Percentiles rank a stretch among this genome's conserved stretches.
Conservation (phyloP, 2,113 vertebrate species). For the Thunnus maccoyii region DNA sequence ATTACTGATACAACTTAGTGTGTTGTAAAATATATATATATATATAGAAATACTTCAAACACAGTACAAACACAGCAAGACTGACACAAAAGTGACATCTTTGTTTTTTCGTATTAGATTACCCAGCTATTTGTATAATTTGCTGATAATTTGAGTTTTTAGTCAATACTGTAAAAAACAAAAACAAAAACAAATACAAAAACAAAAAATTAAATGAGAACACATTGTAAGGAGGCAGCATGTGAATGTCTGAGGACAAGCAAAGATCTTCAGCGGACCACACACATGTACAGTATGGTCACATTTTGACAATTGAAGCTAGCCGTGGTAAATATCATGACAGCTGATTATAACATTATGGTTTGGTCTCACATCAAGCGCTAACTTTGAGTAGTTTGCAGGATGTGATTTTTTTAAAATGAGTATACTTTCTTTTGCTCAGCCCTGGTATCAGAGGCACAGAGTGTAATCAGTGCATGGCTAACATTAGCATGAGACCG, state of each 20-base stretch:
- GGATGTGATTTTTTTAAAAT: background rate
- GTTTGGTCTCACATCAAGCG: background rate
- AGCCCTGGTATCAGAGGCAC: background rate
- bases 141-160: too few relatives aligned
- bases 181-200: background rate
- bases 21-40: background rate
- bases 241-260: background rate
- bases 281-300: background rate
- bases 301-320: slow-evolving; percentile 7
- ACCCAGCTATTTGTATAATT: too few relatives aligned
- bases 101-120: too few relatives aligned
- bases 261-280: background rate
- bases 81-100: too few relatives aligned
- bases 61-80: background rate
- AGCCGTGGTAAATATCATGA: too few relatives aligned
- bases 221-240: background rate
- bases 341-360: background rate
- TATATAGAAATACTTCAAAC: background rate
- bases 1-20: background rate
- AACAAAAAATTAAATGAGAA: background rate
- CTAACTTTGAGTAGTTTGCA: background rate
- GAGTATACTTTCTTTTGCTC: background rate
- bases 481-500: slow-evolving; percentile 15
- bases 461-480: slow-evolving; percentile 20
- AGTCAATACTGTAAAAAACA: too few relatives aligned